These are phyloP conservation scores for Centrocercus urophasianus DNA, from an alignment of 2,113 vertebrate genomes.

Conservation along the genomic window DNA sequence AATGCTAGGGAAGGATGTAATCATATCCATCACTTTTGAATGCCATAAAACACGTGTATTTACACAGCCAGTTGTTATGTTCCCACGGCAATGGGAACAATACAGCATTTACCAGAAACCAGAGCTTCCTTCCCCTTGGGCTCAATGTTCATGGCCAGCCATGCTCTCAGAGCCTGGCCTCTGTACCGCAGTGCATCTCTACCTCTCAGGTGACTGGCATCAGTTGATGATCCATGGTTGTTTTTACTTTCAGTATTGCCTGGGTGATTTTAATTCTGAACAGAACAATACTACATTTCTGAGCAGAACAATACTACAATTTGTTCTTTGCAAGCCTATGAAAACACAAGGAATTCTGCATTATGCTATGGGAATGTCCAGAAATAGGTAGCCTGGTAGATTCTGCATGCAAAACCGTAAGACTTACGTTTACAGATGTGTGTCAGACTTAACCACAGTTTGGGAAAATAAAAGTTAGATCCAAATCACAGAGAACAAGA, in stretches of 20 bases:
- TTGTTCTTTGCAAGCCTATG: neutral
- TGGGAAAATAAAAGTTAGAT: constrained; percentile 7
- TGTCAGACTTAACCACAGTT: neutral
- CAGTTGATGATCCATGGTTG: neutral
- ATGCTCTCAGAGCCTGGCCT: neutral
- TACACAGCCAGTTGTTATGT: constrained; percentile 16
- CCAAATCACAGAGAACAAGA: constrained; percentile 19
- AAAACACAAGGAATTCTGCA: neutral
- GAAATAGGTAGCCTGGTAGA: constrained; percentile 27
- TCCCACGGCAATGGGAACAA: constrained; percentile 61
- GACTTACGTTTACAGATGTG: constrained; percentile 5
- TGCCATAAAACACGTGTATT: constrained; percentile 14
- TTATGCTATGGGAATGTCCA: constrained; percentile 4
- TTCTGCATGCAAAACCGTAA: constrained; percentile 1
- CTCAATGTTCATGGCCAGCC: neutral
- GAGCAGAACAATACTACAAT: neutral
- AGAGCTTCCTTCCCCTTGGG: constrained; percentile 32
- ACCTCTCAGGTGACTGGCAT: neutral
- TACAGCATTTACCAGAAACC: constrained; percentile 35
- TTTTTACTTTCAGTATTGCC: neutral
- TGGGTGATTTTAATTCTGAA: neutral
- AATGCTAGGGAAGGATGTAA: constrained; percentile 38
- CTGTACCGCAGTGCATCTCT: neutral
- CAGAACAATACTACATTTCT: neutral
- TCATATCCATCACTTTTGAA: constrained; percentile 46